These are phyloP conservation scores for Microctenopoma steveboyesi DNA, from an alignment of 2,797 vertebrate species.

Conservation along the genomic window DNA sequence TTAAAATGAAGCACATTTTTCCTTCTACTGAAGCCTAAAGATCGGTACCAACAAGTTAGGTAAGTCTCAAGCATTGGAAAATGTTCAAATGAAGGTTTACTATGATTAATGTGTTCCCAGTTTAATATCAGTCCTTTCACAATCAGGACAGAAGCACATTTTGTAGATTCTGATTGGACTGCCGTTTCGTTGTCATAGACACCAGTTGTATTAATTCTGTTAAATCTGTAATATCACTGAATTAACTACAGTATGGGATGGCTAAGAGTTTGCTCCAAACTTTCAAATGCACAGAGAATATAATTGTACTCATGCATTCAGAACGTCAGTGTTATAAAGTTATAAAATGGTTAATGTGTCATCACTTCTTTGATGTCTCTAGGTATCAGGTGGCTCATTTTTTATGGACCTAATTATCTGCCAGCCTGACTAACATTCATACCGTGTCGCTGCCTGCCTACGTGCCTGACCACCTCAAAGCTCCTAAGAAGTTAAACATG, in stretches of 20 bases:
- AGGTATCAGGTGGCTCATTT: conserved; percentile 43
- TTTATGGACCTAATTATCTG: conserved; percentile 31
- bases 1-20: neutral
- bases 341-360: conserved; percentile 10
- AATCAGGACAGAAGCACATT: conserved; percentile 36
- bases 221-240: conserved; percentile 38
- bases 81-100: conserved; percentile 54
- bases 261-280: neutral
- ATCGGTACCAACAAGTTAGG: conserved; percentile 27
- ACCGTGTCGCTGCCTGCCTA: neutral
- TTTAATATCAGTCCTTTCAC: conserved; percentile 59
- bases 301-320: conserved; percentile 4
- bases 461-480: conserved; percentile 1
- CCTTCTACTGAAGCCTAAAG: conserved; percentile 5
- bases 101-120: conserved; percentile 44
- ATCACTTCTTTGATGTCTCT: conserved; percentile 21
- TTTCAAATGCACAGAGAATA: conserved; percentile 21
- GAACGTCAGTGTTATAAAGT: neutral
- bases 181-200: conserved; percentile 40
- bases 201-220: conserved; percentile 47
- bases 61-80: conserved; percentile 41
- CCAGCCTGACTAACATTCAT: neutral
- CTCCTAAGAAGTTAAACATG: conserved; percentile 5
- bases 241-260: conserved; percentile 24
- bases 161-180: conserved; percentile 28